Conservation (phyloP, 1,140 invertebrate genomes). For the Drosophila sturtevanti region DNA sequence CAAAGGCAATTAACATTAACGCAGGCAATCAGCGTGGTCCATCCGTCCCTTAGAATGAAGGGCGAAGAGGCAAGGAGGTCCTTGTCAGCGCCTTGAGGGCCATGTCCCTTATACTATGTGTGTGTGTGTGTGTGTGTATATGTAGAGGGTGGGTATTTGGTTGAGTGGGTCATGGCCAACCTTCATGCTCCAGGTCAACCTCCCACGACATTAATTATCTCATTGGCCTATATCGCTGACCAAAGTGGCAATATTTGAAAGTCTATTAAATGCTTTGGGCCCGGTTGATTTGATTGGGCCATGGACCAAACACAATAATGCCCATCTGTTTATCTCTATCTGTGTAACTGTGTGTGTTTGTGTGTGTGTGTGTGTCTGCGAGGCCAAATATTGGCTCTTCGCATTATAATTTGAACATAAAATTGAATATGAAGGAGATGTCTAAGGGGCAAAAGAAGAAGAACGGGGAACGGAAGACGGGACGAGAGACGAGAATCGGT, state of each 20-base stretch:
- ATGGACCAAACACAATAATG: constrained; percentile 26
- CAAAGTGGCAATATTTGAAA: constrained; percentile 80
- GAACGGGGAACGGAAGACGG: no score
- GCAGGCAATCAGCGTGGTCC: constrained; percentile 66
- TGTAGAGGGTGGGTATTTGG: background rate
- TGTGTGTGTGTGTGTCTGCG: constrained; percentile 12
- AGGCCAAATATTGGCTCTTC: constrained; percentile 41
- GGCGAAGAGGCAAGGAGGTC: constrained; percentile 15
- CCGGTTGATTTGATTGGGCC: constrained; percentile 53
- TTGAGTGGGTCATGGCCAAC: background rate
- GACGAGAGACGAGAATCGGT: no score
- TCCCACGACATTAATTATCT: constrained; percentile 79
- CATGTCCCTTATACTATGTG: background rate
- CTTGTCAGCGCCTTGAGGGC: constrained; percentile 57
- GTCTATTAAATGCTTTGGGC: constrained; percentile 73
- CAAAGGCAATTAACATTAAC: constrained; percentile 81
- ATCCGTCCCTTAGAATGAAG: background rate
- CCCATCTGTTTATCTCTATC: constrained; percentile 42
- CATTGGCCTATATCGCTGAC: constrained; percentile 51
- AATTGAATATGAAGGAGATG: constrained; percentile 64
- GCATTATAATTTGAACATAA: constrained; percentile 65
- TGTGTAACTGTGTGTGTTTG: background rate
- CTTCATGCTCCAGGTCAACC: constrained; percentile 3
- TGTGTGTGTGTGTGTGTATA: background rate
- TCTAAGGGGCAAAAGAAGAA: background rate